Percentiles rank a stretch among this genome's conserved stretches.
These are phyloP conservation scores for Standfussiana lucernea DNA, from an alignment of 2,888 invertebrate genomes.

Conservation along the genomic window DNA sequence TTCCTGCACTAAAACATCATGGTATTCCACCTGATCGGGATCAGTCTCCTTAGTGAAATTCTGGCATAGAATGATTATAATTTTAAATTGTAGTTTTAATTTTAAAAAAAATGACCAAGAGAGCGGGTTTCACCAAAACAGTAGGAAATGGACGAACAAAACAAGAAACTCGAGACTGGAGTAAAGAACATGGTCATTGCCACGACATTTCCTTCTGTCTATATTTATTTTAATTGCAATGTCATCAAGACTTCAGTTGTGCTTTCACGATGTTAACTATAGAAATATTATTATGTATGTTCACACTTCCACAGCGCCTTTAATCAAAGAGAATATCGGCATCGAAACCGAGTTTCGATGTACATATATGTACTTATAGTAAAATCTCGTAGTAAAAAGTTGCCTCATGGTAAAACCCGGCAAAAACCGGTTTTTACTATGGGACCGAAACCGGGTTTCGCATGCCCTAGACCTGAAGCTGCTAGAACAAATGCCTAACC, in stretches of 20 bases:
- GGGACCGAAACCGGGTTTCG: too few relatives aligned
- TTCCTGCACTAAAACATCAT: too few relatives aligned
- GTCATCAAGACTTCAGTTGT: slow-evolving; percentile 8
- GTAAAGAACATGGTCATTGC: background rate
- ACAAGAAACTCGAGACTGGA: slow-evolving; percentile 5
- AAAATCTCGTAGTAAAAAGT: too few relatives aligned
- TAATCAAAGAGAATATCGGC: too few relatives aligned
- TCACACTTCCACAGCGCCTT: background rate
- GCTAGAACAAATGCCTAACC: background rate
- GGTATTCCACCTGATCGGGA: too few relatives aligned
- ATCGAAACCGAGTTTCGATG: too few relatives aligned
- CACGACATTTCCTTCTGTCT: slow-evolving; percentile 7
- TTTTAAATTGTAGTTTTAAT: background rate
- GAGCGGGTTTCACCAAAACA: background rate
- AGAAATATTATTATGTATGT: too few relatives aligned
- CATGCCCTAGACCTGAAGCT: too few relatives aligned
- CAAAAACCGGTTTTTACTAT: too few relatives aligned
- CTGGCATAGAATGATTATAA: background rate
- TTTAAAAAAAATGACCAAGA: background rate
- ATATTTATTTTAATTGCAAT: slow-evolving; percentile 18
- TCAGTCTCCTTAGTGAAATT: too few relatives aligned
- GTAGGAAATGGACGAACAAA: slow-evolving; percentile 1
- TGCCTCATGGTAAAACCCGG: too few relatives aligned
- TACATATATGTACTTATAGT: too few relatives aligned
- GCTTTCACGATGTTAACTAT: background rate